phyloP scores from a whole-genome alignment of 2,113 vertebrate species.

The Seriola aureovittata region DNA sequence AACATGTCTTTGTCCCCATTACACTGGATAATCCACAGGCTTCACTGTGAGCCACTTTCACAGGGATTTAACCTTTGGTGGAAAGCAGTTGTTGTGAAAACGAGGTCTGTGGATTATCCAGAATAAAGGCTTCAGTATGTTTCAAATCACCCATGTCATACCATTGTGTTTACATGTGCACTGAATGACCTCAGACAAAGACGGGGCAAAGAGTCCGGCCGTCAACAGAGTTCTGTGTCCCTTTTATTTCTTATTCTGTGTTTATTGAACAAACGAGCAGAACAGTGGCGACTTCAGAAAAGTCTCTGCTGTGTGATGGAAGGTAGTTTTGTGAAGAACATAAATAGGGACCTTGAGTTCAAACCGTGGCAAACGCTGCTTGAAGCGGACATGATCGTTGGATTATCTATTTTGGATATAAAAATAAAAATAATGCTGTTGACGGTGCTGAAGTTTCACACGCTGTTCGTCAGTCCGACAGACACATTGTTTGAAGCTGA shows the following conservation, averaged over 20 bases:
- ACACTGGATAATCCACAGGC: constrained; percentile 11
- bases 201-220: neutral
- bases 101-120: neutral
- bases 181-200: neutral
- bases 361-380: neutral
- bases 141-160: neutral
- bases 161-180: neutral
- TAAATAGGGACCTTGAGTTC: neutral
- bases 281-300: neutral
- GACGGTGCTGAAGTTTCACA: too few relatives aligned
- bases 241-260: neutral
- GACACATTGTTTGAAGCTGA: neutral
- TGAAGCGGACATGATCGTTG: neutral
- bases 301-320: neutral
- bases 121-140: neutral
- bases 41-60: neutral
- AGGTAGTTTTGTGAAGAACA: neutral
- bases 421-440: neutral
- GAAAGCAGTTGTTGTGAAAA: neutral
- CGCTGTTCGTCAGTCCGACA: too few relatives aligned
- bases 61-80: neutral
- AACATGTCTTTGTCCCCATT: neutral
- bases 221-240: neutral
- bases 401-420: neutral
- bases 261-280: neutral